Evolutionary conservation across 1,140 invertebrate species (phyloP).

Genomic region (Drosophila subobscura): DNA sequence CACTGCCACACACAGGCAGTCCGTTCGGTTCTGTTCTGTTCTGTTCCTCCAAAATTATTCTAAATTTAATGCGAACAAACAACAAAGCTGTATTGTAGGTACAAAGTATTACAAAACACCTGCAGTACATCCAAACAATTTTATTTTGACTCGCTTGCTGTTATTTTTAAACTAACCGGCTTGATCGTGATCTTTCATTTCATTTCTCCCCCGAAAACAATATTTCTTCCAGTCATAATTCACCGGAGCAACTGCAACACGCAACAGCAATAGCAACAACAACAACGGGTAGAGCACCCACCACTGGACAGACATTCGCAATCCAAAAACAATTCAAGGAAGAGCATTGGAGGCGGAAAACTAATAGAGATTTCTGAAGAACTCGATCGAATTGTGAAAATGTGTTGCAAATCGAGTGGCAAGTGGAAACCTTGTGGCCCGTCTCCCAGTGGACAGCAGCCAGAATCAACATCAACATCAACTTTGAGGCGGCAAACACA

Average conservation of each 20-base stretch:
- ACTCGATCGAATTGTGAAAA: slow-evolving; percentile 68
- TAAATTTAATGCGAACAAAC: slow-evolving; percentile 53
- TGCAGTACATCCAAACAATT: slow-evolving; percentile 65
- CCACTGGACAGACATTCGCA: background rate
- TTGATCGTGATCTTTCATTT: slow-evolving; percentile 64
- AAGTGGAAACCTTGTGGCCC: slow-evolving; percentile 64
- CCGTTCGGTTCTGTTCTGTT: too few relatives aligned
- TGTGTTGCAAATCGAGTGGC: slow-evolving; percentile 73
- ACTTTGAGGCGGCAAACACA: slow-evolving; percentile 10
- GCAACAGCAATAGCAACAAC: slow-evolving; percentile 27
- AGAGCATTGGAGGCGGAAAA: slow-evolving; percentile 24
- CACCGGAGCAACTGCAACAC: slow-evolving; percentile 36
- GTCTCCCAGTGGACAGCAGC: slow-evolving; percentile 53
- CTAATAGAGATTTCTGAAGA: slow-evolving; percentile 70
- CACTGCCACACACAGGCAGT: slow-evolving; percentile 8
- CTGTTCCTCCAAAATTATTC: slow-evolving; percentile 25
- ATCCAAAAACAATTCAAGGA: background rate
- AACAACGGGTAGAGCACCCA: slow-evolving; percentile 12
- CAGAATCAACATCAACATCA: slow-evolving; percentile 20
- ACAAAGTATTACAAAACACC: slow-evolving; percentile 47
- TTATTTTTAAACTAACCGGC: slow-evolving; percentile 76
- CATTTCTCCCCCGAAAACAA: slow-evolving; percentile 27
- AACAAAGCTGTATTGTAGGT: slow-evolving; percentile 45
- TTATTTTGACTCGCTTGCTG: slow-evolving; percentile 53
- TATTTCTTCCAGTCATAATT: slow-evolving; percentile 63